A percentile compares a stretch with the other conserved stretches of the same genome.
Conservation (phyloP, 2,797 vertebrate species). For the Aphelocoma californica region DNA sequence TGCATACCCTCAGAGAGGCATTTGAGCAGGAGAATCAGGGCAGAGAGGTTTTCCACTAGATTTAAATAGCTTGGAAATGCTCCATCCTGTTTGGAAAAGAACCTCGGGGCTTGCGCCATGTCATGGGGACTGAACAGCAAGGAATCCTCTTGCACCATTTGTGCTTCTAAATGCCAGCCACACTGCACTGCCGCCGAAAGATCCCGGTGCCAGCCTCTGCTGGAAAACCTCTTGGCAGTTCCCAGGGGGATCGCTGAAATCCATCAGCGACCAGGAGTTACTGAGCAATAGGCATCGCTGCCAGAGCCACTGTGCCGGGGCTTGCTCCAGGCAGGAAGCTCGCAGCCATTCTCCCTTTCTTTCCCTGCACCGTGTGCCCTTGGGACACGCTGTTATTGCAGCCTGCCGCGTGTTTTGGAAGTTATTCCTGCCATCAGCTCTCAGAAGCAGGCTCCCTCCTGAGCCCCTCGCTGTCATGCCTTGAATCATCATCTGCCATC, state of each 20-base stretch:
- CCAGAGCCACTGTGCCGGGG: neutral
- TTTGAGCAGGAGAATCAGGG: neutral
- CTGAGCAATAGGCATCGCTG: neutral
- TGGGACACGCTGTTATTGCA: neutral
- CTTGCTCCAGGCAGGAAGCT: neutral
- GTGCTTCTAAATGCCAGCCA: neutral
- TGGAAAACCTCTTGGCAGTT: neutral
- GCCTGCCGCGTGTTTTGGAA: neutral
- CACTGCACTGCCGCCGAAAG: fast-evolving
- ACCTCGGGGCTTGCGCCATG: neutral
- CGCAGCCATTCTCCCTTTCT: neutral
- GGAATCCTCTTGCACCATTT: neutral
- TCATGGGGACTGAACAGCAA: neutral
- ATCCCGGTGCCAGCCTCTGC: neutral
- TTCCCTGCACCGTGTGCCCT: neutral
- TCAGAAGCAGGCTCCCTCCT: neutral
- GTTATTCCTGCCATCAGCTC: neutral
- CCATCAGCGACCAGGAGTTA: neutral
- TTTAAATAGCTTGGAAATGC: neutral
- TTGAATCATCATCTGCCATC: neutral
- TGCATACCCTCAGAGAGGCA: neutral
- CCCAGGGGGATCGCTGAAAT: neutral
- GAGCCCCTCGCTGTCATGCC: neutral
- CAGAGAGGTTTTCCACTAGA: neutral
- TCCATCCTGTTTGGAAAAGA: neutral